phyloP scores from a whole-genome alignment of 2,888 invertebrate genomes.

The Meghimatium bilineatum region DNA sequence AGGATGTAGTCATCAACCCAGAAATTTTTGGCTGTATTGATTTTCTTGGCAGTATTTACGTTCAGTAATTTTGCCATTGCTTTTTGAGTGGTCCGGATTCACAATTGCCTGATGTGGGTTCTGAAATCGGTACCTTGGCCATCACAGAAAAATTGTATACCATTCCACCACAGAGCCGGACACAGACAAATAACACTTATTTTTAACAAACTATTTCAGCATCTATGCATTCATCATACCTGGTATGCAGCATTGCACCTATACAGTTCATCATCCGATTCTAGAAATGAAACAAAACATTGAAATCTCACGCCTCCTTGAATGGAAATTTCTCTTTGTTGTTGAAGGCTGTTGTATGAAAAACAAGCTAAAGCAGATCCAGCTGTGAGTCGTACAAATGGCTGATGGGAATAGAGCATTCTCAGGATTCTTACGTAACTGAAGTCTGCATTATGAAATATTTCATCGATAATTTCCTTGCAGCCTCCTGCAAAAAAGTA shows the following conservation, averaged over 20 bases:
- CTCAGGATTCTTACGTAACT: conserved; percentile 73
- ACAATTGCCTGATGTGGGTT: too few species aligned
- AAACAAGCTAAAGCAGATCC: conserved; percentile 75
- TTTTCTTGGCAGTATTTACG: too few species aligned
- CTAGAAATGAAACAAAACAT: conserved; percentile 74
- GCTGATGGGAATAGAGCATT: conserved; percentile 72
- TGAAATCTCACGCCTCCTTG: conserved; percentile 75
- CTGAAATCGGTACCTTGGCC: too few species aligned
- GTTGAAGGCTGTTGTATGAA: conserved; percentile 74
- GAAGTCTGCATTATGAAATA: conserved; percentile 72
- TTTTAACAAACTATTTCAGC: too few species aligned
- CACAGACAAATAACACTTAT: too few species aligned
- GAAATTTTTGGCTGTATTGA: too few species aligned
- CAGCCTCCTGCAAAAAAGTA: conserved; percentile 63
- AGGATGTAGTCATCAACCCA: too few species aligned
- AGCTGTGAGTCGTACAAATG: conserved; percentile 68
- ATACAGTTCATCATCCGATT: conserved; percentile 72
- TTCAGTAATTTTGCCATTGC: too few species aligned
- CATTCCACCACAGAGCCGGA: too few species aligned
- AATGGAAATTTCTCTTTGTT: conserved; percentile 73
- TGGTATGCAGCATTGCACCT: conserved; percentile 75
- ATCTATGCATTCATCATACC: conserved; percentile 56
- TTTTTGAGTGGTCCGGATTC: too few species aligned
- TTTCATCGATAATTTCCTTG: conserved; percentile 69
- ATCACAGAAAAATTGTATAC: too few species aligned